Conservation (phyloP, 2,113 vertebrate species). For the Herpetotheres cachinnans region DNA sequence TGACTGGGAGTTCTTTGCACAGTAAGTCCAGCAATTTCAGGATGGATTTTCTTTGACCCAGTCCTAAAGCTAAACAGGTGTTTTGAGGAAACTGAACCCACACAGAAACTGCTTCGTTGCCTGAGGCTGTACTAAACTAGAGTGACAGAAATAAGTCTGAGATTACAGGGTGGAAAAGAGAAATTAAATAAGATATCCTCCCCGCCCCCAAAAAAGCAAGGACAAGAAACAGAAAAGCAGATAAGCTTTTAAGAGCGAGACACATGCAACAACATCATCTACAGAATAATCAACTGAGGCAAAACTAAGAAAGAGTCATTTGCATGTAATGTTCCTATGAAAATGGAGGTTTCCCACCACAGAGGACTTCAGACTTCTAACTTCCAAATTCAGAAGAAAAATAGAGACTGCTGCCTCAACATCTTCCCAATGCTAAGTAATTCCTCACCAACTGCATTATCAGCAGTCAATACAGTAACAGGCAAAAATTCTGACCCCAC, state of each 20-base stretch:
- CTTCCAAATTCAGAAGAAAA: background rate
- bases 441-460: background rate
- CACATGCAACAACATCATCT: background rate
- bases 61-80: background rate
- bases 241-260: background rate
- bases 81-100: background rate
- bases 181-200: background rate
- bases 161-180: background rate
- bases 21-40: background rate
- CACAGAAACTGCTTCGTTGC: background rate
- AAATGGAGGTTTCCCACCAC: background rate
- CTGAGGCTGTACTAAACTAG: background rate
- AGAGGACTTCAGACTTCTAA: background rate
- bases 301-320: background rate
- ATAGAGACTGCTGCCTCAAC: background rate
- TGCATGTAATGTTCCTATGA: background rate
- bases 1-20: background rate
- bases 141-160: background rate
- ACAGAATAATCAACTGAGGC: background rate
- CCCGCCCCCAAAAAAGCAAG: rapidly evolving
- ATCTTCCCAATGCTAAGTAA: background rate
- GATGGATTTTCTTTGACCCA: background rate
- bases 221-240: background rate
- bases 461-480: background rate
- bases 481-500: background rate